A percentile compares a stretch with the other conserved stretches of the same genome.
These are phyloP conservation scores for Chloroclysta siterata DNA, from an alignment of 2,888 invertebrate genomes.

Conservation along the genomic window DNA sequence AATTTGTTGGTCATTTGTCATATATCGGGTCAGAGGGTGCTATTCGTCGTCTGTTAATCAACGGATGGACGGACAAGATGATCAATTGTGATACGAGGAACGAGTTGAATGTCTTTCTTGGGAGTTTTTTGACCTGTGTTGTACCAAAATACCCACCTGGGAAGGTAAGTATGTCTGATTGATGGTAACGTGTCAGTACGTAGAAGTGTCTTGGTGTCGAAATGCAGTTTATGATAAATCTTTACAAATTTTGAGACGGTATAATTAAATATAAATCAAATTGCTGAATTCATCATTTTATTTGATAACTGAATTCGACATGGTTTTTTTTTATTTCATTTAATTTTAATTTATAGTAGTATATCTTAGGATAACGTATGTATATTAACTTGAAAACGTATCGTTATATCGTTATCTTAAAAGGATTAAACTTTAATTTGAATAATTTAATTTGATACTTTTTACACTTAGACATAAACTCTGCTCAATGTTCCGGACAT, in stretches of 20 bases:
- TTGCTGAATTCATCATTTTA: background rate
- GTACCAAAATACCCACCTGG: slow-evolving; percentile 21
- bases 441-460: no score
- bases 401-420: no score
- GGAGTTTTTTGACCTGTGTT: slow-evolving; percentile 38
- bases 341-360: no score
- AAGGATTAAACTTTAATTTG: no score
- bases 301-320: no score
- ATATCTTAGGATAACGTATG: no score
- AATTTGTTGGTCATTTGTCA: slow-evolving; percentile 73
- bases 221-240: background rate
- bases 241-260: background rate
- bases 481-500: no score
- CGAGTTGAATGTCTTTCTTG: slow-evolving; percentile 38
- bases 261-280: background rate
- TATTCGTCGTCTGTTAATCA: slow-evolving; percentile 72
- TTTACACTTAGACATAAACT: no score
- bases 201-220: slow-evolving; percentile 13
- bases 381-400: no score
- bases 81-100: slow-evolving; percentile 66
- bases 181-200: slow-evolving; percentile 14
- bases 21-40: slow-evolving; percentile 67
- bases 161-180: slow-evolving; percentile 22
- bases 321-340: no score
- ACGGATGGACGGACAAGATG: slow-evolving; percentile 63